phyloP scores from a whole-genome alignment of 2,888 invertebrate genomes.

The Drosophila mulleri region DNA sequence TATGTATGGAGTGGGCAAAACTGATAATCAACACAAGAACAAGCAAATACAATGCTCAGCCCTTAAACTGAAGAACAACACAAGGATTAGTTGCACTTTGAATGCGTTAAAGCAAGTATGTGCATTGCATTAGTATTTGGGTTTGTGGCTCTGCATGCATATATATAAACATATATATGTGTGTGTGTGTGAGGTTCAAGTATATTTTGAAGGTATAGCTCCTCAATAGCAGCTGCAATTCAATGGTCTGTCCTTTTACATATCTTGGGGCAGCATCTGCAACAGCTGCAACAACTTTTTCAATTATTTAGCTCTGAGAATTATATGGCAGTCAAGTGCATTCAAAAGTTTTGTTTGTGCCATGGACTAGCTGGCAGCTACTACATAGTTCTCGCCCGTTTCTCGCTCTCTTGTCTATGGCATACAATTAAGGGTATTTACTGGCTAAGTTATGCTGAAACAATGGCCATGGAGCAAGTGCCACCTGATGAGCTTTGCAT shows the following conservation, averaged over 20 bases:
- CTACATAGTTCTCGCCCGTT: background rate
- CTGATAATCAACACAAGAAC: conserved; percentile 71
- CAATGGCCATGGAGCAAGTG: conserved; percentile 10
- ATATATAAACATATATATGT: conserved; percentile 1
- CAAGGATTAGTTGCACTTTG: conserved; percentile 57
- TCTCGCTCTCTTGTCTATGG: conserved; percentile 31
- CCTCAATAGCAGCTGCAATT: conserved; percentile 29
- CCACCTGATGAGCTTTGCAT: conserved; percentile 54
- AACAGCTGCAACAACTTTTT: conserved; percentile 63
- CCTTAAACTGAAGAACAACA: conserved; percentile 49
- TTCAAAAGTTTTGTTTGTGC: conserved; percentile 61
- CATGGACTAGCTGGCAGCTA: conserved; percentile 7
- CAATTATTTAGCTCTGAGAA: conserved; percentile 68
- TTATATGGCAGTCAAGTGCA: conserved; percentile 63
- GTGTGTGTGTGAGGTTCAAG: conserved; percentile 17
- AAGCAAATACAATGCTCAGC: conserved; percentile 59
- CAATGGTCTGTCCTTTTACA: conserved; percentile 39
- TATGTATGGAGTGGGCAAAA: conserved; percentile 33
- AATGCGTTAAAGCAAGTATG: conserved; percentile 18
- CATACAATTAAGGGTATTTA: conserved; percentile 51
- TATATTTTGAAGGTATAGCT: conserved; percentile 27
- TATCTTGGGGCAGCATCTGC: conserved; percentile 48
- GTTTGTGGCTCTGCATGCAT: background rate
- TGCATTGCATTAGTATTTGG: background rate
- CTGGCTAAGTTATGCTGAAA: conserved; percentile 46